Evolutionary conservation across 1,140 invertebrate species (phyloP), one percentile per base, ranked within the genome.

Genomic region (Lineus longissimus): DNA sequence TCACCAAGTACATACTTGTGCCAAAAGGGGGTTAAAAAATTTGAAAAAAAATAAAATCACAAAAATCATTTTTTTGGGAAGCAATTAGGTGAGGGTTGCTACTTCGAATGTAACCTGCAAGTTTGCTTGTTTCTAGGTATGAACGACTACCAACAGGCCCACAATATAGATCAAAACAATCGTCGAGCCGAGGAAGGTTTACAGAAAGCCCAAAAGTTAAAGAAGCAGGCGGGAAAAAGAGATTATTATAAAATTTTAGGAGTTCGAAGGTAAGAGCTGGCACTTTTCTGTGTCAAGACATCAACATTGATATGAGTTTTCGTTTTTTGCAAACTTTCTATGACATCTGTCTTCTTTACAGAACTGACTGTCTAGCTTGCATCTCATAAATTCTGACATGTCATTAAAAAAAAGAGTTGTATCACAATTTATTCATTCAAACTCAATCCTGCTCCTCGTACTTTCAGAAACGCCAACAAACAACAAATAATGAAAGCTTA

Each of bases 211-310:
- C 93, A 98, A 79, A 95, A 95, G 77, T 81, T 97, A 59, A 91
- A 96, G 79, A 98, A 98, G 78, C 90, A 95, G 75, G 86, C 95
- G 0, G 92, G 96, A 72, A 91, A 91, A 72, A 84, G 94, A 74
- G 96, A 99, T 83, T 99, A 99, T 84, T 99, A 99, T 80, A 98
- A 98, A 85, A 99, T 99, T 71, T 83, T 98, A 45, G 89, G 88
- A 19, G 91, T 95, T 0, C 86, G 87, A 78, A 88, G 92, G 80
- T 86, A 72, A 63, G 67, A 58, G n/a, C 66, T 67, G n/a, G 4
- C 15, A 40, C 30, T 40, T 13, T 9, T 13, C 15, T 29, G 40
- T 19, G 40, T 23, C 23, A n/a, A n/a, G n/a, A n/a, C n/a, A n/a
- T n/a, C n/a, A n/a, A n/a, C n/a, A n/a, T n/a, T n/a, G n/a, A n/a